Conservation (phyloP, 2,797 vertebrate species). For the Heliangelus exortis region DNA sequence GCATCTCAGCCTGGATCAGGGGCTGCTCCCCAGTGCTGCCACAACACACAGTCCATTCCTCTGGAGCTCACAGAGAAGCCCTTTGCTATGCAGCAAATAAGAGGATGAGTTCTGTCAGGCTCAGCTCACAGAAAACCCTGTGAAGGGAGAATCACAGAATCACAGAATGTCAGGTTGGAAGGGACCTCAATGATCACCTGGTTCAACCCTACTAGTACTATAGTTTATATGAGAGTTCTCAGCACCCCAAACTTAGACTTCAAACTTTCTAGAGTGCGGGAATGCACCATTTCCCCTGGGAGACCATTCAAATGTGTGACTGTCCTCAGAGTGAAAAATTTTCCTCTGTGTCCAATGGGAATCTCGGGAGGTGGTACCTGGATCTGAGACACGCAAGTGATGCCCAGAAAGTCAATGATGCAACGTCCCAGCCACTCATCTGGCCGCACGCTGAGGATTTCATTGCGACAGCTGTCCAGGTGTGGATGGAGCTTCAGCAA, state of each 20-base stretch:
- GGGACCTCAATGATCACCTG: too few species aligned
- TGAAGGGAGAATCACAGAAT: background rate
- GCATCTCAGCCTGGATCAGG: background rate
- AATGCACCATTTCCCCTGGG: too few species aligned
- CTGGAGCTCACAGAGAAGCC: background rate
- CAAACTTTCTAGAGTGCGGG: too few species aligned
- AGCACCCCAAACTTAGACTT: too few species aligned
- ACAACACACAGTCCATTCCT: background rate
- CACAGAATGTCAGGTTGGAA: too few species aligned
- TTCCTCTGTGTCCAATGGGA: too few species aligned
- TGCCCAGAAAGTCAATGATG: constrained; percentile 93
- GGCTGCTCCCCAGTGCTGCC: accelerated
- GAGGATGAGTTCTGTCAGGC: background rate
- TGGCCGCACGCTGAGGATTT: constrained; percentile 93
- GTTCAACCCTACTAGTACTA: too few species aligned
- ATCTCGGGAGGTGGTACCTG: constrained; percentile 81
- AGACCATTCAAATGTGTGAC: too few species aligned
- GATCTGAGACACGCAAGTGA: constrained; percentile 89
- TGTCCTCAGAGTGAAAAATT: too few species aligned
- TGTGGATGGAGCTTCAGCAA: constrained; percentile 89
- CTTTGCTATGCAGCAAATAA: background rate
- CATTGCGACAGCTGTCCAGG: constrained; percentile 92
- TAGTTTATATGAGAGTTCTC: too few species aligned
- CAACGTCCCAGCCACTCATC: constrained; percentile 99
- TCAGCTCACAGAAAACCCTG: background rate